A percentile compares a stretch with the other conserved stretches of the same genome.
These are phyloP conservation scores for Patella vulgata DNA, from an alignment of 1,140 invertebrate genomes.

Conservation along the genomic window DNA sequence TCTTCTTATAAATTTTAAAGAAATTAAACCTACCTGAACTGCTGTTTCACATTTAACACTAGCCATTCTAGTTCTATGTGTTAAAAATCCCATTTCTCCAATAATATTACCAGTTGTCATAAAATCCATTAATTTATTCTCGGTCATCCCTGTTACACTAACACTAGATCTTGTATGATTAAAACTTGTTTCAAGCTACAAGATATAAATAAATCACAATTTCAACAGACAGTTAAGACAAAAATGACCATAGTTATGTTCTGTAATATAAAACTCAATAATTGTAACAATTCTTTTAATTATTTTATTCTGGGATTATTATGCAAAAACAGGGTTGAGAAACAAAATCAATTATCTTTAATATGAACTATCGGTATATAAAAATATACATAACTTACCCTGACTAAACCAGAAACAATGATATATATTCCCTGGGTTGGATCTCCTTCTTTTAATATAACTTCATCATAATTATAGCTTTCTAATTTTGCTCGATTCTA, in stretches of 20 bases:
- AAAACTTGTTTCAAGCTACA: not conserved
- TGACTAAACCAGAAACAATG: conserved; percentile 66
- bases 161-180: not conserved
- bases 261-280: too few species aligned
- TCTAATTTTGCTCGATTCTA: conserved; percentile 49
- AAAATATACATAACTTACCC: conserved; percentile 45
- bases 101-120: conserved; percentile 66
- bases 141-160: not conserved
- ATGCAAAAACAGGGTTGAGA: too few species aligned
- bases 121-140: conserved; percentile 60
- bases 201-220: not conserved
- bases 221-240: not conserved
- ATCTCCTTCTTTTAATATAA: conserved; percentile 52
- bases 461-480: conserved; percentile 55
- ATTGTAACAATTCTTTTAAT: too few species aligned
- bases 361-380: too few species aligned
- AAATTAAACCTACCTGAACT: conserved; percentile 64
- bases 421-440: conserved; percentile 63
- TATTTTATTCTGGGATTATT: too few species aligned
- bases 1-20: too few species aligned
- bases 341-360: too few species aligned
- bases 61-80: conserved; percentile 53
- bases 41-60: conserved; percentile 66
- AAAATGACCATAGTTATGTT: too few species aligned
- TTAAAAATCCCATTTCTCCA: conserved; percentile 67